phyloP scores from a whole-genome alignment of 2,113 vertebrate species.

The Delphinapterus leucas region DNA sequence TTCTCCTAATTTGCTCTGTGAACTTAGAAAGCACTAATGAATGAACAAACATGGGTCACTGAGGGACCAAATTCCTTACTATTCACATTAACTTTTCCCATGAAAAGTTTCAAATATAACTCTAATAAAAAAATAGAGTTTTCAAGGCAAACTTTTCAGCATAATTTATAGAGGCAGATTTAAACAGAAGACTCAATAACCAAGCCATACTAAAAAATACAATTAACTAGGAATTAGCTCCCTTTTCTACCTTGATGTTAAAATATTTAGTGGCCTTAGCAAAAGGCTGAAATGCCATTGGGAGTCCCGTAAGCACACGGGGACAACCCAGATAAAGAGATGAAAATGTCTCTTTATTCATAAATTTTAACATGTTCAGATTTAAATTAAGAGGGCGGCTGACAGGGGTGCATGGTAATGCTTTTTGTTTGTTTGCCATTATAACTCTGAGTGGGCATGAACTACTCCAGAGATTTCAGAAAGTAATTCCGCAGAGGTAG shows the following conservation, averaged over 20 bases:
- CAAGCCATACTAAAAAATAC: slow-evolving; percentile 62
- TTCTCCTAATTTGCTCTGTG: slow-evolving; percentile 51
- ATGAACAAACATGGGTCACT: slow-evolving; percentile 57
- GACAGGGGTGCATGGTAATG: background rate
- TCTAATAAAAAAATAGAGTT: slow-evolving; percentile 80
- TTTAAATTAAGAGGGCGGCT: background rate
- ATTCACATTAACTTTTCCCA: slow-evolving; percentile 69
- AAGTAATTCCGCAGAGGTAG: slow-evolving; percentile 16
- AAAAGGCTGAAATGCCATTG: slow-evolving; percentile 21
- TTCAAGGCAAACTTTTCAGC: slow-evolving; percentile 67
- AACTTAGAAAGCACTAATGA: slow-evolving; percentile 41
- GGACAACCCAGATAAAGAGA: slow-evolving; percentile 55
- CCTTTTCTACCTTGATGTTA: background rate
- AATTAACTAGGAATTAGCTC: slow-evolving; percentile 33
- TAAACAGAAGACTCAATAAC: slow-evolving; percentile 58
- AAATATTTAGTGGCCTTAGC: slow-evolving; percentile 45
- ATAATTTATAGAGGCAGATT: slow-evolving; percentile 68
- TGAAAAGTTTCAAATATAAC: slow-evolving; percentile 73
- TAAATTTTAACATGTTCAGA: slow-evolving; percentile 10
- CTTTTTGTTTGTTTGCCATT: slow-evolving; percentile 21
- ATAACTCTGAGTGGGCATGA: background rate
- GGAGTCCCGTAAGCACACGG: slow-evolving; percentile 4
- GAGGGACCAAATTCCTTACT: slow-evolving; percentile 56
- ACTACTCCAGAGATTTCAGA: background rate
- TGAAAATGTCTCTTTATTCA: slow-evolving; percentile 18